phyloP scores from a whole-genome alignment of 1,140 invertebrate species.

The Littorina saxatilis region DNA sequence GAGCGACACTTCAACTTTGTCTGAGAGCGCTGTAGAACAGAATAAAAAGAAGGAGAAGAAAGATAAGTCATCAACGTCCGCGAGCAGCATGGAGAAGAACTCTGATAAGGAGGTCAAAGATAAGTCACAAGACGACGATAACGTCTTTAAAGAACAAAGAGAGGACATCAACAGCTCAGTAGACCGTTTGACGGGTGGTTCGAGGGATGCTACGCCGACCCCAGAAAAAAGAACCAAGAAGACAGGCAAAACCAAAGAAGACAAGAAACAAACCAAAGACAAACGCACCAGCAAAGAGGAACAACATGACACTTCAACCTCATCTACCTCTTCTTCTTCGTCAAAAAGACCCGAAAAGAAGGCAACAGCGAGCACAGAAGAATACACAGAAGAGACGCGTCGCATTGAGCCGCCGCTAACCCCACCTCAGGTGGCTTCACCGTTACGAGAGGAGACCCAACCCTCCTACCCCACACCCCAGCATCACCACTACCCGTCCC shows the following conservation, averaged over 20 bases:
- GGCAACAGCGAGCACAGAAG: background rate
- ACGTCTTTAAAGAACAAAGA: background rate
- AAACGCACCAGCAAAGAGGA: background rate
- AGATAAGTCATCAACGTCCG: background rate
- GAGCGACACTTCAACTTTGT: slow-evolving; percentile 22
- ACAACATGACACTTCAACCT: background rate
- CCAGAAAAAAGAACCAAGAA: slow-evolving; percentile 4
- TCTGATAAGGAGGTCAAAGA: slow-evolving; percentile 6
- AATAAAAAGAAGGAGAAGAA: background rate
- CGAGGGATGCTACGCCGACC: background rate
- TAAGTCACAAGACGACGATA: background rate
- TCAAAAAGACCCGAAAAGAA: background rate
- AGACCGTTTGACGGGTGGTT: background rate
- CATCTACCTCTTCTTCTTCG: background rate
- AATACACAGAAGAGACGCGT: background rate
- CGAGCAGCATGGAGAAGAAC: background rate
- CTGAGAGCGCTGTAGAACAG: background rate
- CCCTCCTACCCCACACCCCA: slow-evolving; percentile 11
- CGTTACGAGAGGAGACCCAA: slow-evolving; percentile 11
- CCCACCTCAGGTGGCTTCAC: slow-evolving; percentile 21
- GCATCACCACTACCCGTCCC: too few species aligned
- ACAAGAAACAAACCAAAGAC: background rate
- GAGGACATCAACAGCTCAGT: background rate
- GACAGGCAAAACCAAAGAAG: background rate
- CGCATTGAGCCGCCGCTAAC: slow-evolving; percentile 7